A percentile compares a stretch with the other conserved stretches of the same genome.
These are phyloP conservation scores for Acromyrmex heyeri DNA, from an alignment of 1,140 invertebrate species.

Conservation along the genomic window DNA sequence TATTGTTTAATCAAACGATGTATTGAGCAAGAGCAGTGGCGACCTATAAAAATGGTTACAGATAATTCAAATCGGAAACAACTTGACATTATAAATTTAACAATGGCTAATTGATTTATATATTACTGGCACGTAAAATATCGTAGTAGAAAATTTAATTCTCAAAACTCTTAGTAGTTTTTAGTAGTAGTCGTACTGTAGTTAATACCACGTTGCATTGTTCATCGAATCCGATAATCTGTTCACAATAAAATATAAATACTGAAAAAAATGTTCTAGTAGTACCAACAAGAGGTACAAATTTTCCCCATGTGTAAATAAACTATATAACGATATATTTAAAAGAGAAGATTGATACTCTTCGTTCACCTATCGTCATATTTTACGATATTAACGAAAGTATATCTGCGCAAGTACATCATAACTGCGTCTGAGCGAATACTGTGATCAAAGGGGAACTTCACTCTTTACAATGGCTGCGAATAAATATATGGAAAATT, in stretches of 20 bases:
- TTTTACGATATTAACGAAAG: neutral
- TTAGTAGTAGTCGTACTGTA: too few relatives aligned
- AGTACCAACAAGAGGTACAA: too few relatives aligned
- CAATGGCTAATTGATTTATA: neutral
- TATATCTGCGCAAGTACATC: neutral
- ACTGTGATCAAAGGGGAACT: constrained; percentile 29
- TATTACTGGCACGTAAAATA: neutral
- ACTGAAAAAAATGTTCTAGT: too few relatives aligned
- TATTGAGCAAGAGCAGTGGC: too few relatives aligned
- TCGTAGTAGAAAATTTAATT: neutral
- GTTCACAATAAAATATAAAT: neutral
- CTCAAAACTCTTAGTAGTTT: neutral
- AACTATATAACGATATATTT: too few relatives aligned
- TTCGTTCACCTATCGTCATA: neutral
- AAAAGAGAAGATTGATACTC: neutral
- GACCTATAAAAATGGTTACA: too few relatives aligned
- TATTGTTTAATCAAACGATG: too few relatives aligned
- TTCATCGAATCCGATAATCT: neutral
- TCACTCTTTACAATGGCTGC: constrained; percentile 32
- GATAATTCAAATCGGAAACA: too few relatives aligned
- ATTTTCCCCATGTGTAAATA: too few relatives aligned
- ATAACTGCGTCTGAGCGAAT: constrained; percentile 10
- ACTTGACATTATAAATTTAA: too few relatives aligned
- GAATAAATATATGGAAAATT: constrained; percentile 60
- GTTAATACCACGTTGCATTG: too few relatives aligned